Percentiles rank a stretch among this genome's conserved stretches.
These are phyloP conservation scores for Spilosoma lubricipeda DNA, from an alignment of 2,888 invertebrate species.

Conservation along the genomic window DNA sequence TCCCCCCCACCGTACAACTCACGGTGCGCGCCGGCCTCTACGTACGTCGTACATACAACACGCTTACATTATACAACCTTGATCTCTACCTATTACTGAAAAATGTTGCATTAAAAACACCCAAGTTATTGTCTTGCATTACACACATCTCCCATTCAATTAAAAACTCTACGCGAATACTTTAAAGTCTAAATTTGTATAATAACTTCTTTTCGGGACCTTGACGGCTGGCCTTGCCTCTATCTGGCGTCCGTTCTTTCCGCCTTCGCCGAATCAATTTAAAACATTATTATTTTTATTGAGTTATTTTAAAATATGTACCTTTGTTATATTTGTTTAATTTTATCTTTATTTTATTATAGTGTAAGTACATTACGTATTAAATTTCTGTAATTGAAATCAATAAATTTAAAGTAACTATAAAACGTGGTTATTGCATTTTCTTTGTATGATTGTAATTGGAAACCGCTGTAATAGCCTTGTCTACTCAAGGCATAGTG, in stretches of 20 bases:
- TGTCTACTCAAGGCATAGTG: slow-evolving; percentile 18
- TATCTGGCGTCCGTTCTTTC: slow-evolving; percentile 84
- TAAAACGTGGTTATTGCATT: neutral
- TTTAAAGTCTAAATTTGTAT: slow-evolving; percentile 57
- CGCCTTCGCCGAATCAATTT: slow-evolving; percentile 84
- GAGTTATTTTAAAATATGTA: slow-evolving; percentile 58
- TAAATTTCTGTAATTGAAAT: slow-evolving; percentile 12
- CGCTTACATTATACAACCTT: slow-evolving; percentile 66
- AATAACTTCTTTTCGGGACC: slow-evolving; percentile 67
- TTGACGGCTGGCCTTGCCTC: slow-evolving; percentile 81
- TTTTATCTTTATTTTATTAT: slow-evolving; percentile 15
- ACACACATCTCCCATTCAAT: slow-evolving; percentile 41
- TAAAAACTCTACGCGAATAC: slow-evolving; percentile 54
- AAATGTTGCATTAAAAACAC: slow-evolving; percentile 82
- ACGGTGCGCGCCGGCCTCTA: slow-evolving; percentile 50
- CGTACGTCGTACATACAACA: slow-evolving; percentile 38
- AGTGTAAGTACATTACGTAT: slow-evolving; percentile 12
- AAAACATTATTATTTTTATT: slow-evolving; percentile 77
- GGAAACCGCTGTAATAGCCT: slow-evolving; percentile 21
- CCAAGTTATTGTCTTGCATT: slow-evolving; percentile 79
- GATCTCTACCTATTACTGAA: slow-evolving; percentile 85
- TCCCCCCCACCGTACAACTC: slow-evolving; percentile 23
- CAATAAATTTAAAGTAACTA: neutral
- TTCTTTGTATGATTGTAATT: slow-evolving; percentile 14
- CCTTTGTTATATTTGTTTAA: slow-evolving; percentile 40